Evolutionary conservation across 1,140 invertebrate genomes (phyloP).

Genomic region (Planococcus citri): DNA sequence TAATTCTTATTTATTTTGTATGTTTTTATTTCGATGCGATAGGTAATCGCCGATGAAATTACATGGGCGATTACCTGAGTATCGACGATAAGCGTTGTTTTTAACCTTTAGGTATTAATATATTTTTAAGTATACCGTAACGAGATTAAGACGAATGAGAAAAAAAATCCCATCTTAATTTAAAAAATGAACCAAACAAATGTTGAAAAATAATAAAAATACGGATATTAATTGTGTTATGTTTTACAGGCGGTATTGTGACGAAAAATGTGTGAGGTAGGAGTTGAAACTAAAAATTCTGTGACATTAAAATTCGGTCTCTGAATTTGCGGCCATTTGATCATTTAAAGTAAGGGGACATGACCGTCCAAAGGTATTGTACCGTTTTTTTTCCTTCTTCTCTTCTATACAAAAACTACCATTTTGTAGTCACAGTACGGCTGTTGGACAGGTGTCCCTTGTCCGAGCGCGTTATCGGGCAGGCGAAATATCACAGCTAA

Average conservation of each 20-base stretch:
- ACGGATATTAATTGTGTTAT: constrained; percentile 14
- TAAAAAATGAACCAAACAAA: too few relatives aligned
- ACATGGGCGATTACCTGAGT: too few relatives aligned
- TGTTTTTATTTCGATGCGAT: not conserved
- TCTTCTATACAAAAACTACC: not conserved
- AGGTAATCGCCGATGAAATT: too few relatives aligned
- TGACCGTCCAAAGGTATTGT: constrained; percentile 8
- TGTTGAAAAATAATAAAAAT: not conserved
- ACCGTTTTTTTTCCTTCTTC: constrained; percentile 11
- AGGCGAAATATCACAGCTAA: constrained; percentile 25
- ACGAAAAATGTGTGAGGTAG: constrained; percentile 15
- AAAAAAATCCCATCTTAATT: too few relatives aligned
- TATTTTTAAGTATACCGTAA: not conserved
- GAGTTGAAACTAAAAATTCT: constrained; percentile 4
- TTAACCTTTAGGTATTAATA: too few relatives aligned
- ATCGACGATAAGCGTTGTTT: not conserved
- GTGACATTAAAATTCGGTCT: constrained; percentile 1
- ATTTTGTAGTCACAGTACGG: constrained; percentile 23
- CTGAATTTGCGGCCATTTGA: not conserved
- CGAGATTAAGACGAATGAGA: not conserved
- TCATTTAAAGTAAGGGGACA: constrained; percentile 10
- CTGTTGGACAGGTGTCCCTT: constrained; percentile 26
- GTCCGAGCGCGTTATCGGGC: constrained; percentile 21
- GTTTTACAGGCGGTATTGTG: constrained; percentile 17
- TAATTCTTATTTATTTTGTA: not conserved